Evolutionary conservation across 2,888 invertebrate species (phyloP).

Genomic region (Melanotus villosus): DNA sequence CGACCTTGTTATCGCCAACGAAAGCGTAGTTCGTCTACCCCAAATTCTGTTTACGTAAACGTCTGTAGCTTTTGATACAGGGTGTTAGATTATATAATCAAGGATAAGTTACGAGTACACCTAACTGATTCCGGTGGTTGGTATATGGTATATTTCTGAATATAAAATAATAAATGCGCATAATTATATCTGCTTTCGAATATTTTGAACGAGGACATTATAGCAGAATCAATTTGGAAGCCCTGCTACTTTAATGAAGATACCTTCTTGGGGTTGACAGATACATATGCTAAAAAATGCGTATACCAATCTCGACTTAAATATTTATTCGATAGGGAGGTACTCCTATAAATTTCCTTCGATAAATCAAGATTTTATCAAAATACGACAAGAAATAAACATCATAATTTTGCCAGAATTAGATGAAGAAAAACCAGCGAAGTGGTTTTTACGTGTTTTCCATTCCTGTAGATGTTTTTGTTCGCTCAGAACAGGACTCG

Average conservation of each 20-base stretch:
- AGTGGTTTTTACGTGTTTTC: neutral
- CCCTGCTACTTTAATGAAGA: slow-evolving; percentile 31
- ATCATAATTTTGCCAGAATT: neutral
- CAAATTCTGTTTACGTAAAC: no score
- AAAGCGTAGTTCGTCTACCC: no score
- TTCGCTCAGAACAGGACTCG: neutral
- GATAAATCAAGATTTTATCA: slow-evolving; percentile 31
- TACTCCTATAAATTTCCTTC: neutral
- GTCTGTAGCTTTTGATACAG: no score
- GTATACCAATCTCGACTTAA: slow-evolving; percentile 10
- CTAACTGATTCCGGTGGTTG: no score
- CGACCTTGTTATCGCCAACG: no score
- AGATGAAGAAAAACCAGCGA: neutral
- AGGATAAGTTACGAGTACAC: neutral
- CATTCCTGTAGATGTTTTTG: neutral
- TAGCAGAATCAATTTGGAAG: slow-evolving; percentile 25
- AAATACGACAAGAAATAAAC: slow-evolving; percentile 14
- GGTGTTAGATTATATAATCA: no score
- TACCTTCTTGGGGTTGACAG: slow-evolving; percentile 12
- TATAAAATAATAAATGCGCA: slow-evolving; percentile 29
- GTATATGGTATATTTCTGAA: no score
- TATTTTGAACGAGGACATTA: no score
- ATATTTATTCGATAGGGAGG: slow-evolving; percentile 7
- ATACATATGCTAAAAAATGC: slow-evolving; percentile 25
- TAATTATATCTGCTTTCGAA: slow-evolving; percentile 14